phyloP scores from a whole-genome alignment of 2,113 vertebrate genomes.

The Uria lomvia region DNA sequence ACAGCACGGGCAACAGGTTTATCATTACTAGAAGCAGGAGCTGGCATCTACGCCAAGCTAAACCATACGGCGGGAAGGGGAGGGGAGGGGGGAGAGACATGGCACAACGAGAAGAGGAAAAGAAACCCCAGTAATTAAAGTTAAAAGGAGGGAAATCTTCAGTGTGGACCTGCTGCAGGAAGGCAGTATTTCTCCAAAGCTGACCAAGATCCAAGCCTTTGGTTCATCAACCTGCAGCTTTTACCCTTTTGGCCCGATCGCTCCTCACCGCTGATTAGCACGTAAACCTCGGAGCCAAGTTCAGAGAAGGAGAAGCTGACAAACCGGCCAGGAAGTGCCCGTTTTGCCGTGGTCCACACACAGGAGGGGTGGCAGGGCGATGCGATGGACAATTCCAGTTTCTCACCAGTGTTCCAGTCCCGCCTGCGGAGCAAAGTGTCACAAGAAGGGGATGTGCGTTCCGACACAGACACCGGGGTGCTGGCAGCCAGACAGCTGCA shows the following conservation, averaged over 20 bases:
- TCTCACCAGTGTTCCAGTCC: background rate
- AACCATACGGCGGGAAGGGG: background rate
- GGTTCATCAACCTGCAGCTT: background rate
- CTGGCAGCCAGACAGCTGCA: background rate
- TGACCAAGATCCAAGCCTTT: background rate
- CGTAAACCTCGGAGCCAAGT: background rate
- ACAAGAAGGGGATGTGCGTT: background rate
- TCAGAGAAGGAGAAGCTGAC: background rate
- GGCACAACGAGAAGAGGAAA: background rate
- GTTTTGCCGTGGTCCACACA: accelerated
- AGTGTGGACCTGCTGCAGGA: background rate
- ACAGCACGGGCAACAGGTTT: background rate
- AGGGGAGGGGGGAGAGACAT: background rate
- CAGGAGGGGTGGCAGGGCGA: background rate
- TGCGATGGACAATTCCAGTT: background rate
- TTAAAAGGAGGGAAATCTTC: background rate
- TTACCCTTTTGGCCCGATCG: background rate
- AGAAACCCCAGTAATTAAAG: background rate
- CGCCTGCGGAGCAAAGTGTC: accelerated
- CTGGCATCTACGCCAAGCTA: background rate
- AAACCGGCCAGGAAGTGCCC: accelerated
- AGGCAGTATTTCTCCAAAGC: background rate
- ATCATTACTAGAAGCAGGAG: background rate
- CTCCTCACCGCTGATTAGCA: background rate
- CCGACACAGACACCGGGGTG: background rate